Percentiles rank a stretch among this genome's conserved stretches.
Evolutionary conservation across 1,140 invertebrate genomes (phyloP).

Genomic region (Drosophila kurseongensis): DNA sequence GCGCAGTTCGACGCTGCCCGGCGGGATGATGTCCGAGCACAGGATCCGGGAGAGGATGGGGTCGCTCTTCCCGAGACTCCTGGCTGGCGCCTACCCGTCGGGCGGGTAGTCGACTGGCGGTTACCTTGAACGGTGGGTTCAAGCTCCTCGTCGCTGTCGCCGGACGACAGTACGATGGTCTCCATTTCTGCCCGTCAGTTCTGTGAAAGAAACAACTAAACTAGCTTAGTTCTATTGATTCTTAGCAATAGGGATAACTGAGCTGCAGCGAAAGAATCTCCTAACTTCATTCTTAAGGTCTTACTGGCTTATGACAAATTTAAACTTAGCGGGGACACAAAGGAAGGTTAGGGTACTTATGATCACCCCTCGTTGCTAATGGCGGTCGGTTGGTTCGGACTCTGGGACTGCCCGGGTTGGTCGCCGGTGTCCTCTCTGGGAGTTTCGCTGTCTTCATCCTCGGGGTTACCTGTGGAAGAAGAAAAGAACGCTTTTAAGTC

Average conservation of each 20-base stretch:
- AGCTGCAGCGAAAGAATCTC: not conserved
- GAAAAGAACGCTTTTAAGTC: not conserved
- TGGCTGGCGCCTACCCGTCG: no score
- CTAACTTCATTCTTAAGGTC: not conserved
- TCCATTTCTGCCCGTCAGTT: not conserved
- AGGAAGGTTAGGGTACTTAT: not conserved
- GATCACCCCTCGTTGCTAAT: not conserved
- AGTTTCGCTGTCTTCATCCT: not conserved
- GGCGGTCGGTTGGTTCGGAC: no score
- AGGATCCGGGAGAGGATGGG: no score
- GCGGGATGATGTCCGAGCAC: no score
- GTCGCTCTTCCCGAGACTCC: no score
- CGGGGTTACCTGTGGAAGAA: not conserved
- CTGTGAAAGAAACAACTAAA: not conserved
- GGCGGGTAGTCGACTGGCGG: no score
- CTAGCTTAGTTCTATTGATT: not conserved
- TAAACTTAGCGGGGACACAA: not conserved
- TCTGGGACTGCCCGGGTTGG: no score
- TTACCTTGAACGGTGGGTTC: no score
- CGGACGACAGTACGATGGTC: not conserved
- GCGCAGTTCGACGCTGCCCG: no score
- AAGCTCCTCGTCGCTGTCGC: not conserved
- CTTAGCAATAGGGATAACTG: not conserved
- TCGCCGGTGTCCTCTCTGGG: no score
- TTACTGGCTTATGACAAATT: not conserved